Percentiles rank a stretch among this genome's conserved stretches.
Evolutionary conservation across 2,113 vertebrate genomes (phyloP).

Genomic region (Thryonomys swinderianus): DNA sequence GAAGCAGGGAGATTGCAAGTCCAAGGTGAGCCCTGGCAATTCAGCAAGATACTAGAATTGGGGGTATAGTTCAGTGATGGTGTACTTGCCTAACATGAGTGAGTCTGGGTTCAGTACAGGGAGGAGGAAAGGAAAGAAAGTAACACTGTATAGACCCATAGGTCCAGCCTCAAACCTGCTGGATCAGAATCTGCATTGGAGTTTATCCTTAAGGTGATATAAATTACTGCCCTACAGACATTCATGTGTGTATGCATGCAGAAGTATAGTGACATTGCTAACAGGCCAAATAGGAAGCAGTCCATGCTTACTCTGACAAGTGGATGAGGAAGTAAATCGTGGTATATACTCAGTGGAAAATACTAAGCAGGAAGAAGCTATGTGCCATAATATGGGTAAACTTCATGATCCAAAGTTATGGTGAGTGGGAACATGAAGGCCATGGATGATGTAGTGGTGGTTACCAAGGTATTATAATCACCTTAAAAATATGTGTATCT

Average conservation of each 20-base stretch:
- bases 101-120: not conserved
- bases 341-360: not conserved
- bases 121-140: not conserved
- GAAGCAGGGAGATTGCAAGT: not conserved
- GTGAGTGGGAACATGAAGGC: not conserved
- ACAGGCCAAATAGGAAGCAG: not conserved
- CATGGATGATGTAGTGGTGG: not conserved
- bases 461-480: not conserved
- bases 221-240: not conserved
- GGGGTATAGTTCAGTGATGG: not conserved
- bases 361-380: not conserved
- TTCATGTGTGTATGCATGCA: not conserved
- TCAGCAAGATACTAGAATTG: not conserved
- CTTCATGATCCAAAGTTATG: not conserved
- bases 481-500: not conserved
- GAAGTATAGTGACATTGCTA: not conserved
- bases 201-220: not conserved
- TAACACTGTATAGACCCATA: not conserved
- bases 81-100: not conserved
- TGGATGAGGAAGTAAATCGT: not conserved
- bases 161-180: not conserved
- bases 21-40: not conserved
- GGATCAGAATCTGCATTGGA: not conserved
- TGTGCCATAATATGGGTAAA: not conserved
- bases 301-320: not conserved